Evolutionary conservation across 2,797 vertebrate species (phyloP).

Genomic region (Phataginus tetradactyla): DNA sequence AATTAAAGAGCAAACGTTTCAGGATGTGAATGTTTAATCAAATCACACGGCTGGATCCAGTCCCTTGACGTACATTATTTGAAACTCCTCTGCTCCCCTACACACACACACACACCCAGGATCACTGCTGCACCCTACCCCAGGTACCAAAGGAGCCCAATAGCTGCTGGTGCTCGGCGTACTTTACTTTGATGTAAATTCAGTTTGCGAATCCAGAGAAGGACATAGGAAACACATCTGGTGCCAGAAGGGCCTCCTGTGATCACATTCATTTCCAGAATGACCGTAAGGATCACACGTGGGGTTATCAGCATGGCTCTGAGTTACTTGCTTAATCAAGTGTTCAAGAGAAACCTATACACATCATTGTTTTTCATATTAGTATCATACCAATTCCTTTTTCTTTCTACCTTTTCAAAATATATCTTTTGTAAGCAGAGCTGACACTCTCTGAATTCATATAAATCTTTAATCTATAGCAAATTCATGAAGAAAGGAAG

Average conservation of each 20-base stretch:
- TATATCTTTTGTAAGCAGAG: background rate
- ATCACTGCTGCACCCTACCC: background rate
- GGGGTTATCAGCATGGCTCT: background rate
- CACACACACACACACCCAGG: background rate
- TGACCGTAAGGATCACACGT: accelerated
- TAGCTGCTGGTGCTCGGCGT: background rate
- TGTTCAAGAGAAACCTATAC: background rate
- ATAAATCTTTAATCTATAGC: background rate
- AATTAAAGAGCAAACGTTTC: background rate
- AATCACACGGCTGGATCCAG: background rate
- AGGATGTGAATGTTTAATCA: background rate
- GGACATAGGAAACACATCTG: background rate
- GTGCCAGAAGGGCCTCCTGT: background rate
- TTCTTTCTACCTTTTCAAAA: background rate
- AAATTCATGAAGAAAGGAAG: background rate
- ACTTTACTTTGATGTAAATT: background rate
- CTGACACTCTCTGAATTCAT: constrained; percentile 7
- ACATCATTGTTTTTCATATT: background rate
- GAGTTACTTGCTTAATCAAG: background rate
- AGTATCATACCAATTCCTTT: background rate
- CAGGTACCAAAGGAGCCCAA: background rate
- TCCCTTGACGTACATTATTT: background rate
- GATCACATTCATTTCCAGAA: background rate
- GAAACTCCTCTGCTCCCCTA: background rate
- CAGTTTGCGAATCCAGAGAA: background rate